Base-by-base conservation (phyloP, 2,797 vertebrate genomes). In the Macropodus opercularis region DNA sequence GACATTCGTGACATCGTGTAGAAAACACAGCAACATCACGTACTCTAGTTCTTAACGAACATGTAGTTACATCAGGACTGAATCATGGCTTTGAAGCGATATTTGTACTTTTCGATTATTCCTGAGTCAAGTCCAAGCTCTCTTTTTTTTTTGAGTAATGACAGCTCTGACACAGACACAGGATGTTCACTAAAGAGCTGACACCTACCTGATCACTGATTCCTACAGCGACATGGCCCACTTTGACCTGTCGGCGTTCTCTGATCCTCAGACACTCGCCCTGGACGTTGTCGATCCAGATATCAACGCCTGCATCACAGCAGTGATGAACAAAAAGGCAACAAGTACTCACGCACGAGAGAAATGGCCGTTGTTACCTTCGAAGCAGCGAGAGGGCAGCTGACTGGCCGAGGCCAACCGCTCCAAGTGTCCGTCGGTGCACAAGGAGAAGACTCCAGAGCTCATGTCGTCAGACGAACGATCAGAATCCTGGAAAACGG, bases 361-460 rank as follows among this genome's bases (percentile, higher is more conserved):
- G 3, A 3, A 10, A 3, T 14, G 15, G 5, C 11, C 13, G 35
- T 2, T 6, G 47, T 62, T 81, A 97, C 96, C 97, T 2, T 96
- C 93, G 68, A 97, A 94, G 71, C 83, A 94, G 90, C 86, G 91
- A 0, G 93, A 84, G 5, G 85, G 92, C 0, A 91, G 90, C 83
- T 93, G 94, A 0, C 90, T 88, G 0, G 90, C 86, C n/a, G 92
- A 92, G 61, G 83, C 90, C 51, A 91, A 80, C 88, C 93, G 92
- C 66, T 94, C 93, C 83, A 94, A 84, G 51, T 85, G 91, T 7
- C 87, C 87, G 0, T 95, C 95, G 0, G 90, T 66, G 91, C 94
- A 96, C 0, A 96, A 98, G 32, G 92, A 94, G 56, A 96, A 95
- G 31, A 98, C 93, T 12, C 97, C 96, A 0, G 97, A 98, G 89